Evolutionary conservation across 2,113 vertebrate species (phyloP).

Genomic region (Urocitellus parryii): DNA sequence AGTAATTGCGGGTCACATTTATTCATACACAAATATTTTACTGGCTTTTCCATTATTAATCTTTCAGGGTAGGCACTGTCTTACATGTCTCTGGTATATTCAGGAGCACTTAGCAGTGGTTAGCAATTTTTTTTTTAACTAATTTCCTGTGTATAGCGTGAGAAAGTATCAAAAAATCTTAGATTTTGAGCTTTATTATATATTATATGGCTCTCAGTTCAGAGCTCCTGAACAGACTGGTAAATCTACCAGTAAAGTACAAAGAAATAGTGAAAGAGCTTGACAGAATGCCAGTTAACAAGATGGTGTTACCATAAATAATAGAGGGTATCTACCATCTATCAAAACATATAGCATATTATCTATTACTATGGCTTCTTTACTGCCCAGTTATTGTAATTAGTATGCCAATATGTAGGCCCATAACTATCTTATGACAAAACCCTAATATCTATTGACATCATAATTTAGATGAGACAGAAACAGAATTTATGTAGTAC

Average conservation of each 20-base stretch:
- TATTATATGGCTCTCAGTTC: not conserved
- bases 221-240: slow-evolving; percentile 43
- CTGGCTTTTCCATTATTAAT: not conserved
- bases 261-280: slow-evolving; percentile 21
- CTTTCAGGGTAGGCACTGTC: not conserved
- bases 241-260: not conserved
- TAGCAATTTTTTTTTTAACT: slow-evolving; percentile 20
- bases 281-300: not conserved
- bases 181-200: not conserved
- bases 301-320: not conserved
- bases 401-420: slow-evolving; percentile 60
- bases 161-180: not conserved
- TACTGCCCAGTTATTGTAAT: slow-evolving; percentile 61
- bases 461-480: slow-evolving; percentile 24
- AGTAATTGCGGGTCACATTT: not conserved
- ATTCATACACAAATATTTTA: not conserved
- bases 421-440: slow-evolving; percentile 53
- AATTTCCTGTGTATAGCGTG: not conserved
- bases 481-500: slow-evolving; percentile 51
- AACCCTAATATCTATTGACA: slow-evolving; percentile 39
- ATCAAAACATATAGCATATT: not conserved
- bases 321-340: not conserved
- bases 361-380: slow-evolving; percentile 63
- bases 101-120: not conserved
- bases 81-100: not conserved